These are phyloP conservation scores for Zaprionus inermis DNA, from an alignment of 1,140 invertebrate genomes.

Conservation along the genomic window DNA sequence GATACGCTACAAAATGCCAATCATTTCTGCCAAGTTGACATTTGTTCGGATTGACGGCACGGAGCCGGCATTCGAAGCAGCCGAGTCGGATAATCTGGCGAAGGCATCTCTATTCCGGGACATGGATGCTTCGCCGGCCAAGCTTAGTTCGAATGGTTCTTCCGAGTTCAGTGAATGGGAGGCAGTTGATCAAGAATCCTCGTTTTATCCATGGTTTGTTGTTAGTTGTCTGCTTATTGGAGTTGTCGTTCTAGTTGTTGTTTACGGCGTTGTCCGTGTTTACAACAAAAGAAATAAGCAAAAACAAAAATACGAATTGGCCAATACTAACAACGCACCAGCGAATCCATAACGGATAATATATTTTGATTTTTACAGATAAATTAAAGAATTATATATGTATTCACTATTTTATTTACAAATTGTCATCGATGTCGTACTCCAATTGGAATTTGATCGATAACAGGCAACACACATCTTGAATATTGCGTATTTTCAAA, in stretches of 20 bases:
- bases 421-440: background rate
- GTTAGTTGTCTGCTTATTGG: constrained; percentile 59
- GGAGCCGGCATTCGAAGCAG: constrained; percentile 70
- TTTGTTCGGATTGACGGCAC: constrained; percentile 71
- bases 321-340: constrained; percentile 51
- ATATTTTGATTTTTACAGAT: constrained; percentile 1
- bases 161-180: constrained; percentile 54
- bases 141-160: constrained; percentile 29
- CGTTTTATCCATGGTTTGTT: constrained; percentile 76
- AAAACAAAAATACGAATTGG: constrained; percentile 60
- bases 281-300: constrained; percentile 56
- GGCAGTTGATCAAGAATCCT: constrained; percentile 30
- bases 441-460: background rate
- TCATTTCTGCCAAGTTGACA: constrained; percentile 49
- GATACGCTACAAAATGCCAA: constrained; percentile 48
- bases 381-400: background rate
- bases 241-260: constrained; percentile 41
- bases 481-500: background rate
- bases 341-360: constrained; percentile 25
- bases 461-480: background rate
- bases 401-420: background rate
- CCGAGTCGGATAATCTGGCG: constrained; percentile 64
- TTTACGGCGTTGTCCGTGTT: constrained; percentile 57
- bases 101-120: constrained; percentile 62
- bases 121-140: constrained; percentile 27